Evolutionary conservation across 2,888 invertebrate genomes (phyloP).

Genomic region (Agrotis puta): DNA sequence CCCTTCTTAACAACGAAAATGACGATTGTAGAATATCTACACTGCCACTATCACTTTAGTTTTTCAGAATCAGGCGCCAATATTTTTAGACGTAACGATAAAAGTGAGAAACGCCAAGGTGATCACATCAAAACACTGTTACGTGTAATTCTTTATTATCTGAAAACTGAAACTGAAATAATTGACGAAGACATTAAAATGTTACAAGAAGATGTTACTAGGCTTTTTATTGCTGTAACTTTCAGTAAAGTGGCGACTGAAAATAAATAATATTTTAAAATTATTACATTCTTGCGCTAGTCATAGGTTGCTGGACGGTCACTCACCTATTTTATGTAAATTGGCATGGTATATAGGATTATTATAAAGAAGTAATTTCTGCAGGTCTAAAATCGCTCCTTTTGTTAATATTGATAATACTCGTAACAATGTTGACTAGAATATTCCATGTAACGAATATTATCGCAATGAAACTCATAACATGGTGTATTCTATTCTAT

Average conservation of each 20-base stretch:
- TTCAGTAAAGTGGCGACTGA: neutral
- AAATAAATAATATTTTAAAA: neutral
- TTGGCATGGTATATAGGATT: neutral
- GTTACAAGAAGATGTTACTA: slow-evolving; percentile 18
- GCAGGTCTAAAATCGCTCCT: too few relatives aligned
- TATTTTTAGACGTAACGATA: slow-evolving; percentile 18
- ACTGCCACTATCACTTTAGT: neutral
- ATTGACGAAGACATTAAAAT: slow-evolving; percentile 33
- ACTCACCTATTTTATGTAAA: neutral
- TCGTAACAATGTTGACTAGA: too few relatives aligned
- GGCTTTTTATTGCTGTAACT: neutral
- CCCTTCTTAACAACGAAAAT: too few relatives aligned
- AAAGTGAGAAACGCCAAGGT: slow-evolving; percentile 21
- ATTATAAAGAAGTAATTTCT: neutral
- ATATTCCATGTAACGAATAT: too few relatives aligned
- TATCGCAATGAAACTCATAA: too few relatives aligned
- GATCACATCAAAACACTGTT: slow-evolving; percentile 28
- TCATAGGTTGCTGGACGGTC: neutral
- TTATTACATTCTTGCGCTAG: neutral
- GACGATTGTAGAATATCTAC: too few relatives aligned
- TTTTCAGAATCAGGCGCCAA: slow-evolving; percentile 36
- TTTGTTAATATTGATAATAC: too few relatives aligned
- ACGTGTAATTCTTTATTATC: slow-evolving; percentile 13
- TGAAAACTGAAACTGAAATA: slow-evolving; percentile 7
- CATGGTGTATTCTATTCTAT: too few relatives aligned